A percentile compares a stretch with the other conserved stretches of the same genome.
phyloP scores from a whole-genome alignment of 2,113 vertebrate species.

The Grammomys surdaster region DNA sequence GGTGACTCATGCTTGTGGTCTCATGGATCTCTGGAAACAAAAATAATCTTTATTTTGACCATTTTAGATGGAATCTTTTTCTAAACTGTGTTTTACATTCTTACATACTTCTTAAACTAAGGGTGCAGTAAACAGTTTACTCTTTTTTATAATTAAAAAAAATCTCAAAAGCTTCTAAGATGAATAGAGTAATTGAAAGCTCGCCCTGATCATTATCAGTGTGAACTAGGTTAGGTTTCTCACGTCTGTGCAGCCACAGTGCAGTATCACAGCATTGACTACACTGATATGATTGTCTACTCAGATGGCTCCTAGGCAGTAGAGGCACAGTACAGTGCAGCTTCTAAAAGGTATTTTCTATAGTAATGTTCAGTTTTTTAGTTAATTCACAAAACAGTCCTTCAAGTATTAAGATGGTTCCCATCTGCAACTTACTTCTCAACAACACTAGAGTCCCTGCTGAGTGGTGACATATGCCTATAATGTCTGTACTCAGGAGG shows the following conservation, averaged over 20 bases:
- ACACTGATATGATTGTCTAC: background rate
- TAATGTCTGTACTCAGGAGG: background rate
- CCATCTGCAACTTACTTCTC: background rate
- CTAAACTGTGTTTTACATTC: background rate
- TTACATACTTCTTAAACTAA: background rate
- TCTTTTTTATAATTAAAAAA: background rate
- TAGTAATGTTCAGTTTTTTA: background rate
- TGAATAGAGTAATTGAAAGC: background rate
- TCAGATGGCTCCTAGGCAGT: background rate
- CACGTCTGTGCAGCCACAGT: background rate
- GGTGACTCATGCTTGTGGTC: background rate
- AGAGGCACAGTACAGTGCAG: background rate
- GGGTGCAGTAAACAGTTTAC: background rate
- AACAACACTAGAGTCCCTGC: background rate
- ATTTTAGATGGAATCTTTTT: background rate
- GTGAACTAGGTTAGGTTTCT: background rate
- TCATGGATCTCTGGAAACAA: background rate
- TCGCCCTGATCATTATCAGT: background rate
- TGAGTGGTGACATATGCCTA: background rate
- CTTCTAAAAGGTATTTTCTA: background rate
- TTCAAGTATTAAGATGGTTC: background rate
- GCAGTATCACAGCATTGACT: background rate
- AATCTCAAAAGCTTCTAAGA: background rate
- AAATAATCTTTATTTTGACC: background rate
- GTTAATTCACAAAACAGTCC: background rate